These are phyloP conservation scores for Drosophila micromelanica DNA, from an alignment of 1,140 invertebrate species.

Conservation along the genomic window DNA sequence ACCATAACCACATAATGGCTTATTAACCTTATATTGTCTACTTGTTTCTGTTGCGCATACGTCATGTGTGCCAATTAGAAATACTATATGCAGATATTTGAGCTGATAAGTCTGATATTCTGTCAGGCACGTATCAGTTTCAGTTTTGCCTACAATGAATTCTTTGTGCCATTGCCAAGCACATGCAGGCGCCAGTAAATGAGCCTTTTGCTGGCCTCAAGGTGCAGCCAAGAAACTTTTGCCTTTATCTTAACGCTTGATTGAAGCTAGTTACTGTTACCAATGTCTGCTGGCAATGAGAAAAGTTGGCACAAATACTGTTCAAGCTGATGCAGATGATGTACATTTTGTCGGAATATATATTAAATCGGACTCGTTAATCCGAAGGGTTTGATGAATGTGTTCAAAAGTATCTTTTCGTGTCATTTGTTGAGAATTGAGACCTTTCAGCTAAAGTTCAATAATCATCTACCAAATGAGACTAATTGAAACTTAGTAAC, in stretches of 20 bases:
- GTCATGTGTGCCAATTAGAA: conserved; percentile 18
- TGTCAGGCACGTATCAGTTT: conserved; percentile 48
- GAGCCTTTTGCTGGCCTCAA: conserved; percentile 17
- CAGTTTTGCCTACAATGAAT: conserved; percentile 9
- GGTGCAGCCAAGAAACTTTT: conserved; percentile 28
- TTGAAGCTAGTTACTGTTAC: conserved; percentile 18
- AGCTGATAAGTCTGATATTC: conserved; percentile 42
- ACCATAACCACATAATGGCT: too few relatives aligned
- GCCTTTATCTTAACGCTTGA: conserved; percentile 46
- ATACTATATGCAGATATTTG: conserved; percentile 38
- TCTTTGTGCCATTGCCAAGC: conserved; percentile 9
- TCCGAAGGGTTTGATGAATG: conserved; percentile 1
- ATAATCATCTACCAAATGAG: conserved; percentile 42
- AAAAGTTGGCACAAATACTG: background rate
- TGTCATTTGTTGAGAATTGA: conserved; percentile 60
- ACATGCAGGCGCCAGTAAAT: conserved; percentile 3
- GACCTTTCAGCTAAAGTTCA: conserved; percentile 46
- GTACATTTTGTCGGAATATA: background rate
- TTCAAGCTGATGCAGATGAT: too few relatives aligned
- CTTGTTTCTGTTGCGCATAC: conserved; percentile 39
- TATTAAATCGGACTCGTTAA: conserved; percentile 22
- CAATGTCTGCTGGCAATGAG: background rate
- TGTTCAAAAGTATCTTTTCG: conserved; percentile 59
- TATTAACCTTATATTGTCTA: background rate
- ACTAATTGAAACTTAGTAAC: conserved; percentile 40